Evolutionary conservation across 2,797 vertebrate genomes (phyloP).

Genomic region (Halcyon smyrnensis): DNA sequence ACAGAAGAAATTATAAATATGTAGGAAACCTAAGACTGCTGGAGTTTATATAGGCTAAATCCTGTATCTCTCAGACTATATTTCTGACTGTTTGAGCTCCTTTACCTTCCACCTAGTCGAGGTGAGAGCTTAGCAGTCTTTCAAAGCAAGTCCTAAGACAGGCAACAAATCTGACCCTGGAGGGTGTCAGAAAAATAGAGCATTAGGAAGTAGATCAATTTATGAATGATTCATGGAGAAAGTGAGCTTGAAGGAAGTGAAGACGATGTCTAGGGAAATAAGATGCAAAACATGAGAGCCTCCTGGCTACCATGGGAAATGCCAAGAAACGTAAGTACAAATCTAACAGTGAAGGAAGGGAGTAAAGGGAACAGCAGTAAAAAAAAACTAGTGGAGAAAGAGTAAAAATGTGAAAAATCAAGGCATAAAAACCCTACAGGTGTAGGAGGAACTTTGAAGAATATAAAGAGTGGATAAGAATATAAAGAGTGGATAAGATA

Average conservation of each 20-base stretch:
- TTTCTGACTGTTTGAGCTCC: background rate
- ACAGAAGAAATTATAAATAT: constrained; percentile 34
- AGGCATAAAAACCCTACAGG: background rate
- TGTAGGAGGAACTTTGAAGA: background rate
- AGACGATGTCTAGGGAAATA: constrained; percentile 39
- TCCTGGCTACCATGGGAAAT: constrained; percentile 14
- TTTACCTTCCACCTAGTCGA: background rate
- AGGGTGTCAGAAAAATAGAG: constrained; percentile 29
- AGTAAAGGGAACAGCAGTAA: background rate
- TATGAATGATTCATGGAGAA: constrained; percentile 46
- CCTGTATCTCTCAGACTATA: background rate
- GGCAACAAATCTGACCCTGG: background rate
- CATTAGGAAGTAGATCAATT: constrained; percentile 4
- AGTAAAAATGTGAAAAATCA: background rate
- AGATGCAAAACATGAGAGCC: background rate
- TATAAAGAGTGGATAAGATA: background rate
- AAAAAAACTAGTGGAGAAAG: background rate
- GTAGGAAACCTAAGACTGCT: background rate
- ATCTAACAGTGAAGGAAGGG: background rate
- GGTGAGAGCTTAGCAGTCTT: background rate
- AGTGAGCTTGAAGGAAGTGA: constrained; percentile 16
- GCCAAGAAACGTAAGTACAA: background rate
- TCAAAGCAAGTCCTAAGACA: background rate
- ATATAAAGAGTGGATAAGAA: background rate
- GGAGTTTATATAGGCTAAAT: background rate